Conservation (phyloP, 2,888 invertebrate genomes). For the Habroteleia sp. region DNA sequence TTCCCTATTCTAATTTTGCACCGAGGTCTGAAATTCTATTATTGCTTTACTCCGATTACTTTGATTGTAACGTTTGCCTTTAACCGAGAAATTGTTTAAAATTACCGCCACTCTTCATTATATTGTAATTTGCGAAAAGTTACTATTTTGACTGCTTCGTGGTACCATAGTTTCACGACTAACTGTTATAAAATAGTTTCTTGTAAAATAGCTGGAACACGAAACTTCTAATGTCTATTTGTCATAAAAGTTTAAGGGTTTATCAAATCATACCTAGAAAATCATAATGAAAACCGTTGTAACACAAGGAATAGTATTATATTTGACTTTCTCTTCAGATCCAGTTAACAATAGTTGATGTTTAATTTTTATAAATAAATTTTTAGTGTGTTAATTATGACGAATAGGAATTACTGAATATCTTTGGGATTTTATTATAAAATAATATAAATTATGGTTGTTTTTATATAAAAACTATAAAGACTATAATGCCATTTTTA, state of each 20-base stretch:
- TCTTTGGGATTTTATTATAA: no score
- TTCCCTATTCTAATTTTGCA: no score
- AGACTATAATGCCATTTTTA: no score
- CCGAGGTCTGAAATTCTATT: not conserved
- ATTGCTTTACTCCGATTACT: conserved; percentile 12
- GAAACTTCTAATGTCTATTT: conserved; percentile 33
- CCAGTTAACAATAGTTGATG: no score
- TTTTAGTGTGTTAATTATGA: no score
- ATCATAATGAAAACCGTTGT: no score
- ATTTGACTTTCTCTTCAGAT: no score
- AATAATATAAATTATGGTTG: no score
- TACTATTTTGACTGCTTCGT: conserved; percentile 23
- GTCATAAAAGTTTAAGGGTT: conserved; percentile 26
- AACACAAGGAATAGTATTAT: no score
- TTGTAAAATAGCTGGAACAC: conserved; percentile 10
- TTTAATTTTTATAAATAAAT: no score
- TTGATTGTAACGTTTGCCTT: conserved; percentile 24
- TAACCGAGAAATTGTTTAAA: conserved; percentile 26
- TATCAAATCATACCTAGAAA: conserved; percentile 4
- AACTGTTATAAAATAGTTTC: conserved; percentile 38
- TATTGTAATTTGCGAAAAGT: conserved; percentile 26
- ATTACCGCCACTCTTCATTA: conserved; percentile 38
- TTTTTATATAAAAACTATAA: no score
- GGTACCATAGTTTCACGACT: conserved; percentile 33
- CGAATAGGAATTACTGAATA: no score